Conservation (phyloP, 2,888 invertebrate species). For the Drosophila nigricruria region DNA sequence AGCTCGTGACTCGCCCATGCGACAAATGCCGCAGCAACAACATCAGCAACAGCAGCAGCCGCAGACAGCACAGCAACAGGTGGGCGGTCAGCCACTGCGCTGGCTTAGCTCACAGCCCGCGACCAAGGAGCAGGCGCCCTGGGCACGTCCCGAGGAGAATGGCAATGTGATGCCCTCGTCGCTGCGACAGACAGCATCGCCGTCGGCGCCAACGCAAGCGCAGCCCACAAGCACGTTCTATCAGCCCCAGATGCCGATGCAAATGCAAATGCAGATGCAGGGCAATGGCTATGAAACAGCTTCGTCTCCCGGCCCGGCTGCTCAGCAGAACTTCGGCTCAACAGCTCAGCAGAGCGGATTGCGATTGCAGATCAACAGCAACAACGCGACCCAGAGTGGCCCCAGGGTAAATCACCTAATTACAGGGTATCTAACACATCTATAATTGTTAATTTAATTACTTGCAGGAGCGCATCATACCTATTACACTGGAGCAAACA, state of each 20-base stretch:
- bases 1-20: slow-evolving; percentile 86
- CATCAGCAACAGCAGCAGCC: slow-evolving; percentile 66
- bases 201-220: slow-evolving; percentile 78
- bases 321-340: slow-evolving; percentile 75
- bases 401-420: slow-evolving; percentile 65
- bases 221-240: slow-evolving; percentile 43
- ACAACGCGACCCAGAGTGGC: slow-evolving; percentile 66
- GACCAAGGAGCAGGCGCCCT: slow-evolving; percentile 82
- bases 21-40: slow-evolving; percentile 85
- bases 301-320: slow-evolving; percentile 30
- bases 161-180: slow-evolving; percentile 82
- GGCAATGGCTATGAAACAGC: slow-evolving; percentile 68
- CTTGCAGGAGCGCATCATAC: slow-evolving; percentile 84
- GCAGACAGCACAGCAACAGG: slow-evolving; percentile 64
- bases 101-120: slow-evolving; percentile 81
- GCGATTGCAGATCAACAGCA: slow-evolving; percentile 81
- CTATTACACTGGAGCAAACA: slow-evolving; percentile 84
- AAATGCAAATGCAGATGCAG: slow-evolving; percentile 32
- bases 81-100: slow-evolving; percentile 77
- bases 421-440: not conserved
- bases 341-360: slow-evolving; percentile 70
- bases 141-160: slow-evolving; percentile 83
- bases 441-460: not conserved
- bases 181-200: slow-evolving; percentile 85
- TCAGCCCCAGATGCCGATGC: slow-evolving; percentile 43